Evolutionary conservation across 1,140 invertebrate genomes (phyloP).

Genomic region (Atta texana): DNA sequence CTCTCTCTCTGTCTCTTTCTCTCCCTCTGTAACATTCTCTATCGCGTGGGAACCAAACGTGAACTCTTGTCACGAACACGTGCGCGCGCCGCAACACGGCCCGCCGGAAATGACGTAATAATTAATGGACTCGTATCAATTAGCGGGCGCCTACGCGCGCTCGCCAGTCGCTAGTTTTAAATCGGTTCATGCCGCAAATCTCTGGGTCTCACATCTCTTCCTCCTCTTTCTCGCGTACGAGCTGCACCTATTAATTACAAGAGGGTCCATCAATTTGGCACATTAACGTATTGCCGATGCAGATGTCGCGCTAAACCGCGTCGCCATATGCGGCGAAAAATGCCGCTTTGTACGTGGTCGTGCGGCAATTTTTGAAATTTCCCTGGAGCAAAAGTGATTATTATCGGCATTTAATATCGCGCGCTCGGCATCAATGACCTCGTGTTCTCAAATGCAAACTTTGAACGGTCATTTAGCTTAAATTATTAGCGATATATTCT

Average conservation of each 20-base stretch:
- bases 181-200: conserved; percentile 78
- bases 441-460: conserved; percentile 6
- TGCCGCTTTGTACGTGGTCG: conserved; percentile 51
- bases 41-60: conserved; percentile 49
- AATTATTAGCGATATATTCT: background rate
- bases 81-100: conserved; percentile 81
- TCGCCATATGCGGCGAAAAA: conserved; percentile 74
- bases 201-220: conserved; percentile 45
- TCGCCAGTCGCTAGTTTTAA: conserved; percentile 81
- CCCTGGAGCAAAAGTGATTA: conserved; percentile 50
- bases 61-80: conserved; percentile 83
- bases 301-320: conserved; percentile 82
- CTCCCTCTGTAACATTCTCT: conserved; percentile 41
- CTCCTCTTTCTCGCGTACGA: conserved; percentile 51
- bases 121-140: conserved; percentile 86
- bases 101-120: conserved; percentile 85
- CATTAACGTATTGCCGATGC: conserved; percentile 84
- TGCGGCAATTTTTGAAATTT: conserved; percentile 66
- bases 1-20: conserved; percentile 8
- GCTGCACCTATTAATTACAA: conserved; percentile 84
- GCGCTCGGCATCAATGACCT: background rate
- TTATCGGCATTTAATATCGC: conserved; percentile 27
- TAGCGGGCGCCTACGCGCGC: conserved; percentile 79
- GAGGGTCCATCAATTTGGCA: conserved; percentile 86
- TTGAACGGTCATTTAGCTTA: conserved; percentile 16